phyloP scores from a whole-genome alignment of 2,797 vertebrate genomes.

The Sebastes nivosus region DNA sequence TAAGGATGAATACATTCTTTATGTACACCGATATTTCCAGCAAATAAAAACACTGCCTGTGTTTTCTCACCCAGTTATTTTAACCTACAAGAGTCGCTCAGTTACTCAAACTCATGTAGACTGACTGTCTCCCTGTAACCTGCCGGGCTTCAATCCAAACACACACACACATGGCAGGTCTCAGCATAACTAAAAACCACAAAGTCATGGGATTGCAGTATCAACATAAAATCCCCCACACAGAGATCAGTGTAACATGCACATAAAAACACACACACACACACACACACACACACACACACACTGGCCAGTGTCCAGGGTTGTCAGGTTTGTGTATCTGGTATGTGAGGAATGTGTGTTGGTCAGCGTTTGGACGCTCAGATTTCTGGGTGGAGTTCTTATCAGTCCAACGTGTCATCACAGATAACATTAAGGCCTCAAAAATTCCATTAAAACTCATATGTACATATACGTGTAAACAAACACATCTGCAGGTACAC shows the following conservation, averaged over 20 bases:
- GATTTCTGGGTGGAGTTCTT: conserved; percentile 59
- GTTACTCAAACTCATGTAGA: conserved; percentile 54
- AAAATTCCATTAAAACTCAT: conserved; percentile 28
- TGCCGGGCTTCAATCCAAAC: conserved; percentile 48
- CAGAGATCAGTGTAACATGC: conserved; percentile 47
- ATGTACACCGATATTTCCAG: conserved; percentile 47
- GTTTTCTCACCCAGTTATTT: conserved; percentile 59
- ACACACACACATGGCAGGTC: conserved; percentile 28
- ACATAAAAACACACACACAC: conserved; percentile 30
- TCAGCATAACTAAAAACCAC: conserved; percentile 58
- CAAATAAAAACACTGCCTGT: conserved; percentile 43
- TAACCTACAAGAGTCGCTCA: conserved; percentile 58
- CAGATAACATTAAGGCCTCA: conserved; percentile 33
- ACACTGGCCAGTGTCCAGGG: conserved; percentile 28
- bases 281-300: conserved; percentile 37
- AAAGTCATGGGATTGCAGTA: conserved; percentile 52
- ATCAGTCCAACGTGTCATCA: conserved; percentile 58
- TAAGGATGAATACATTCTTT: conserved; percentile 48
- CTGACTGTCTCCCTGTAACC: conserved; percentile 65
- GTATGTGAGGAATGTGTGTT: conserved; percentile 72
- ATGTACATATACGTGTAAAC: not conserved
- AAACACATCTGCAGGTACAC: not conserved
- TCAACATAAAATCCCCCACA: conserved; percentile 55
- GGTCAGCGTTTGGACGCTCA: conserved; percentile 41
- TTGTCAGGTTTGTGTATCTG: conserved; percentile 68